Evolutionary conservation across 2,888 invertebrate species (phyloP).

Genomic region (Leptinotarsa peninsularis): DNA sequence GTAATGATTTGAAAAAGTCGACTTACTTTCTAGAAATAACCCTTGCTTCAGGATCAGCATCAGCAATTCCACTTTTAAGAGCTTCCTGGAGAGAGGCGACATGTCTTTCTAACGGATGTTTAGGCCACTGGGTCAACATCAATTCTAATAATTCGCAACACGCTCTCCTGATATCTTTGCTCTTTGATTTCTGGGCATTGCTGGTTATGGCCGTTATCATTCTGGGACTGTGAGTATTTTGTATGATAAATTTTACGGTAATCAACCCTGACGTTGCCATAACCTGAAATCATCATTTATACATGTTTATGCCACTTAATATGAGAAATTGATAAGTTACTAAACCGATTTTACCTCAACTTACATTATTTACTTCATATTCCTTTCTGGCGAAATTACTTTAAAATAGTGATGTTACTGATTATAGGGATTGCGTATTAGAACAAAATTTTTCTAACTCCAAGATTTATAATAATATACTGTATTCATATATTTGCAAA

Average conservation of each 20-base stretch:
- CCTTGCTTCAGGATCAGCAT: conserved; percentile 93
- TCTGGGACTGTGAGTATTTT: conserved; percentile 83
- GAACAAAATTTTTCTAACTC: no score
- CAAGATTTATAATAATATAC: no score
- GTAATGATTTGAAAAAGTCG: background rate
- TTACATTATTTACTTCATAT: no score
- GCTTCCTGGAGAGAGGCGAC: conserved; percentile 83
- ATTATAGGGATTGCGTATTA: no score
- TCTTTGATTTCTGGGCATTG: conserved; percentile 84
- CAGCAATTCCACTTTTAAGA: conserved; percentile 87
- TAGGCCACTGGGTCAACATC: conserved; percentile 89
- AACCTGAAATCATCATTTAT: conserved; percentile 69
- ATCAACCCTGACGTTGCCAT: conserved; percentile 91
- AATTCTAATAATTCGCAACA: conserved; percentile 86
- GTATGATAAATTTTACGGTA: conserved; percentile 88
- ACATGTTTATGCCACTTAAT: background rate
- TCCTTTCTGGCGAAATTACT: no score
- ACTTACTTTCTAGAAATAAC: conserved; percentile 82
- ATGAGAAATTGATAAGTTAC: no score
- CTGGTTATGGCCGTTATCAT: conserved; percentile 83
- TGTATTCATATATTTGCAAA: no score
- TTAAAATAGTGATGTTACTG: no score
- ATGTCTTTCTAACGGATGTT: conserved; percentile 84
- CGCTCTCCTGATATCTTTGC: conserved; percentile 87
- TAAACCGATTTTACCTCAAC: no score